Evolutionary conservation across 2,797 vertebrate species (phyloP).

Genomic region (Alectoris magna): DNA sequence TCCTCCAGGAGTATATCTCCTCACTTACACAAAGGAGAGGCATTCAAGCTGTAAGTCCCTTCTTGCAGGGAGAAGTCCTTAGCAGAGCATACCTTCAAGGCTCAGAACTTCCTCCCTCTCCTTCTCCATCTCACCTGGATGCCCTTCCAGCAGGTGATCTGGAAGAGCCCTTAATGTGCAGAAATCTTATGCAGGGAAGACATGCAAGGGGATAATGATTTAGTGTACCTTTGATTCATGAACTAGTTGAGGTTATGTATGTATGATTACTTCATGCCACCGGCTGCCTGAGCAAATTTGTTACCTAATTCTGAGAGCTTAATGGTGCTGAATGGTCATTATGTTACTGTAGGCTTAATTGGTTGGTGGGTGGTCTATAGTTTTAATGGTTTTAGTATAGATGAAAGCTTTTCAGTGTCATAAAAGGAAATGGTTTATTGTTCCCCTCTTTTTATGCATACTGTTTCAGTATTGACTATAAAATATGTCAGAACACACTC

Average conservation of each 20-base stretch:
- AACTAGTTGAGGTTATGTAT: not conserved
- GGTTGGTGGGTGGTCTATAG: not conserved
- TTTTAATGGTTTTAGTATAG: not conserved
- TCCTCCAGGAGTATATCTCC: not conserved
- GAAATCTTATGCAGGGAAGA: not conserved
- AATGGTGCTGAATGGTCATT: constrained; percentile 13
- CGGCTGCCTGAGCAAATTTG: constrained; percentile 20
- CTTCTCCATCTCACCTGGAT: not conserved
- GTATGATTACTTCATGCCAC: constrained; percentile 6
- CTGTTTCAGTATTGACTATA: not conserved
- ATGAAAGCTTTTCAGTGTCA: not conserved
- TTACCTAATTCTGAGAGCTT: not conserved
- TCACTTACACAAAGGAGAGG: not conserved
- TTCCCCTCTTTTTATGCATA: not conserved
- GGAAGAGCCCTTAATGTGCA: not conserved
- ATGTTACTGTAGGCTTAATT: constrained; percentile 22
- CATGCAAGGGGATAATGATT: not conserved
- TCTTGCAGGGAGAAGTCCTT: not conserved
- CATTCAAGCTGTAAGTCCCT: not conserved
- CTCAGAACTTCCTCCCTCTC: not conserved
- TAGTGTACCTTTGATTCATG: constrained; percentile 48
- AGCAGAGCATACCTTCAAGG: not conserved
- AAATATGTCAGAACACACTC: not conserved
- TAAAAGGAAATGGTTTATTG: not conserved
- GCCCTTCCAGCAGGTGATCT: not conserved